phyloP scores from a whole-genome alignment of 2,113 vertebrate species.

The Picathartes gymnocephalus region DNA sequence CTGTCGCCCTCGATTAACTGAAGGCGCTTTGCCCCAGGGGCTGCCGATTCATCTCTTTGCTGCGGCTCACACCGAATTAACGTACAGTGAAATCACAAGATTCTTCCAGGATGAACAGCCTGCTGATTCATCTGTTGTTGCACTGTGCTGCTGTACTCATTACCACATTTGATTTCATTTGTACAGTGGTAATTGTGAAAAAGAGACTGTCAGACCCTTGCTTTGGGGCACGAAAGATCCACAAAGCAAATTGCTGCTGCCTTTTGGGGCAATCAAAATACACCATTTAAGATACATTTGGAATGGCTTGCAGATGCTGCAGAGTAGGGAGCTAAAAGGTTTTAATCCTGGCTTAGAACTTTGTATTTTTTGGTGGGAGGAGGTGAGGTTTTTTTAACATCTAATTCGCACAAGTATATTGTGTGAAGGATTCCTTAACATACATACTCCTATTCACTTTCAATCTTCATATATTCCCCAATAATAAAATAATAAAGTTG shows the following conservation, averaged over 20 bases:
- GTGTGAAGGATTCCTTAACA: background rate
- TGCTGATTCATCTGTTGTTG: conserved; percentile 28
- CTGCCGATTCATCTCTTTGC: background rate
- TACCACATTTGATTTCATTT: background rate
- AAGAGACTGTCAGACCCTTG: background rate
- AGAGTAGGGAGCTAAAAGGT: background rate
- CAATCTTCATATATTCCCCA: background rate
- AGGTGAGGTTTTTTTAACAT: background rate
- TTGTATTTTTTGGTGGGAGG: fast-evolving
- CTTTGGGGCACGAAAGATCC: background rate
- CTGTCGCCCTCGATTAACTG: background rate
- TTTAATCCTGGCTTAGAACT: background rate
- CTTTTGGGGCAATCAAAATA: background rate
- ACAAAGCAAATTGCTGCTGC: background rate
- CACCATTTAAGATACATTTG: background rate
- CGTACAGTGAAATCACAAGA: background rate
- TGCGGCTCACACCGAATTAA: background rate
- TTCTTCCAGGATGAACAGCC: background rate
- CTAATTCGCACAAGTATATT: background rate
- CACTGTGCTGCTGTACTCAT: background rate
- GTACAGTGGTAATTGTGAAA: background rate
- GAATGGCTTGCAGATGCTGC: background rate
- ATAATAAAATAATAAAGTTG: background rate
- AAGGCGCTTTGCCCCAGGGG: background rate
- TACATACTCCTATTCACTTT: background rate